Base-by-base conservation (phyloP, 2,888 invertebrate genomes). In the Stegophylla sp. region DNA sequence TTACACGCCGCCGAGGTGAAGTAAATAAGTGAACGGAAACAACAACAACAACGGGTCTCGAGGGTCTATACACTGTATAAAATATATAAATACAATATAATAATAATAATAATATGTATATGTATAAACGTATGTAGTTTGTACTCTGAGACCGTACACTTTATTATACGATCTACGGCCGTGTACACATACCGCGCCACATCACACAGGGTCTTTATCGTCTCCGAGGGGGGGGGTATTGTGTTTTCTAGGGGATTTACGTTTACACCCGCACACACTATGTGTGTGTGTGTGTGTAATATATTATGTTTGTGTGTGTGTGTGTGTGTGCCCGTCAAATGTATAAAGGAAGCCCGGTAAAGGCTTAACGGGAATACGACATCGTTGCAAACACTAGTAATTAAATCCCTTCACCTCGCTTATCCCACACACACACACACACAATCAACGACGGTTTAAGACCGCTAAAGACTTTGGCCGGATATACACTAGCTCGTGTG, bases 361-460 rank as follows among this genome's bases (percentile, higher is more conserved):
- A 77, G 67, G 77, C 77, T 69, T 61, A 69, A 69, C 77, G 69
- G 59, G 77, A 23, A 48, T 43, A 59, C 77, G 77, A 77, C 77
- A 77, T 69, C 77, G 77, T 77, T 59, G 77, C 69, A 69, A 69
- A 69, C 69, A 77, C 77, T 20, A 69, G 77, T 69, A 69, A 77
- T 77, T 77, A 77, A 77, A 77, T 77, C 77, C 77, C 69, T 77
- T 45, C 69, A 10, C 76, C 43, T 45, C 41, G 20, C 45, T 43
- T 23, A 51, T 43, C 28, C 45, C n/a, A n/a, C n/a, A n/a, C n/a
- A n/a, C n/a, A n/a, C n/a, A 2, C 41, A 20, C 1, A 23, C 12
- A 7, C 48, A 66, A 41, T 41, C 56, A 41, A 43, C 64, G 3
- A 17, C 72, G 63, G 56, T 77, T 53, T 67, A 77, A 77, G 69